A percentile compares a stretch with the other conserved stretches of the same genome.
Conservation (phyloP, 1,140 invertebrate species). For the Leptopilina boulardi region DNA sequence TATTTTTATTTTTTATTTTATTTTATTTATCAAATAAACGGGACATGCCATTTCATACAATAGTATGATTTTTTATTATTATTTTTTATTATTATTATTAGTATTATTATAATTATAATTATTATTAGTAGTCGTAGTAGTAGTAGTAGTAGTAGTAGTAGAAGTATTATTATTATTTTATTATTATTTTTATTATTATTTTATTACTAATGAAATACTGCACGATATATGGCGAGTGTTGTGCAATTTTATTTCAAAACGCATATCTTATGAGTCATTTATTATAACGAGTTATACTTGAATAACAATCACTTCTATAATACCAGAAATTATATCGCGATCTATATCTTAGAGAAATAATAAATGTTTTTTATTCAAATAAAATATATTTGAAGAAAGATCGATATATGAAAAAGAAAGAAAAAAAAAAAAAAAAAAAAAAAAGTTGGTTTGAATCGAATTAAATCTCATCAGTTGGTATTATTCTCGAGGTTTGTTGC, state of each 20-base stretch:
- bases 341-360: not conserved
- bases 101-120: no score
- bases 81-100: no score
- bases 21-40: no score
- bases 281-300: conserved; percentile 14
- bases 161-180: not conserved
- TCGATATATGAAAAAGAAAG: no score
- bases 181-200: not conserved
- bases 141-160: no score
- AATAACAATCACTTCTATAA: not conserved
- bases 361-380: not conserved
- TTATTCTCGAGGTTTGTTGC: conserved; percentile 13
- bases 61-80: no score
- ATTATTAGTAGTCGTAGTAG: no score
- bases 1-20: not conserved
- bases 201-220: not conserved
- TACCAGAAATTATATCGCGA: conserved; percentile 2
- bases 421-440: no score
- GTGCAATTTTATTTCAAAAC: not conserved
- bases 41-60: no score
- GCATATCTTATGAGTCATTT: conserved; percentile 17
- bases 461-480: conserved; percentile 3
- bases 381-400: conserved; percentile 1
- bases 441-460: not conserved
- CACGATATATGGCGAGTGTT: not conserved